A percentile compares a stretch with the other conserved stretches of the same genome.
These are phyloP conservation scores for Littorina saxatilis DNA, from an alignment of 1,140 invertebrate species.

Conservation along the genomic window DNA sequence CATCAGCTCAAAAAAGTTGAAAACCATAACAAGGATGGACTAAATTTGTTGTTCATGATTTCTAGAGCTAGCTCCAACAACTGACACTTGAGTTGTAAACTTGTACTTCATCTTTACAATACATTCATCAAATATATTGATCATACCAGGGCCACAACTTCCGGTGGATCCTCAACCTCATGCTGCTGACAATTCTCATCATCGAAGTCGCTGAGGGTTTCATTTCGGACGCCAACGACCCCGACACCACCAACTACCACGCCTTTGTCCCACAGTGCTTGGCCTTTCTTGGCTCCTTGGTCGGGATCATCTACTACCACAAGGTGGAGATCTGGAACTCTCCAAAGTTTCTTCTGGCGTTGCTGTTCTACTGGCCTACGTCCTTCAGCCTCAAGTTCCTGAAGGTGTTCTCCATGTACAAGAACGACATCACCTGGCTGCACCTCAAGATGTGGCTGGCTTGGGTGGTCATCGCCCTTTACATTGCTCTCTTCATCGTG, in stretches of 20 bases:
- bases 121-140: too few relatives aligned
- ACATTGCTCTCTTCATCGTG: constrained; percentile 58
- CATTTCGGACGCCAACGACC: constrained; percentile 63
- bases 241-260: constrained; percentile 67
- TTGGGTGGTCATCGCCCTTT: constrained; percentile 62
- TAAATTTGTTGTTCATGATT: too few relatives aligned
- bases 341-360: constrained; percentile 66
- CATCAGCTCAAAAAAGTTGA: too few relatives aligned
- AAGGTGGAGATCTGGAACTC: constrained; percentile 74
- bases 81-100: too few relatives aligned
- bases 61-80: too few relatives aligned
- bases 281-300: constrained; percentile 56
- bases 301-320: constrained; percentile 69
- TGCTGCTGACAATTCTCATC: constrained; percentile 59
- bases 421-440: constrained; percentile 56
- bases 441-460: constrained; percentile 67
- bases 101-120: too few relatives aligned
- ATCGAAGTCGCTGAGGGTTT: constrained; percentile 68
- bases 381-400: constrained; percentile 61
- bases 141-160: constrained; percentile 56
- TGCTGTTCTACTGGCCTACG: constrained; percentile 67
- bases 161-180: constrained; percentile 63
- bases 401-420: constrained; percentile 63
- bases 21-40: too few relatives aligned
- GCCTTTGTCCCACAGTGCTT: constrained; percentile 65